Base-by-base conservation (phyloP, 2,797 vertebrate genomes). In the Oreochromis mossambicus region DNA sequence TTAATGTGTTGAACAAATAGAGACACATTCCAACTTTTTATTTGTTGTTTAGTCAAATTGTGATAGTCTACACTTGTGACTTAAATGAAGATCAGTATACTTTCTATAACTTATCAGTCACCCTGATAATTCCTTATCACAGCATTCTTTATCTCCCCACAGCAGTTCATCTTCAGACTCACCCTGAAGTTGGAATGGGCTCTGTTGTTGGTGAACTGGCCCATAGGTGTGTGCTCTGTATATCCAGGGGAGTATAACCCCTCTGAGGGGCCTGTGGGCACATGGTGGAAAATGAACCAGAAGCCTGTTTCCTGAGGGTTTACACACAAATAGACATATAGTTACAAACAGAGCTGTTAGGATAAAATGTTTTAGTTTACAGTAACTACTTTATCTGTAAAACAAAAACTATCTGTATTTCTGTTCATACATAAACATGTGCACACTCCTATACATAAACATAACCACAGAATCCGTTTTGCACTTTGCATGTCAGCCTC, bases 131-230 rank as follows among this genome's bases (percentile, higher is more conserved):
- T 50, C 26, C 43, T n/a, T 0, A 14, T 76, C 66, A 6, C 8
- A 54, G n/a, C 36, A 0, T 5, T 7, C n/a, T 9, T 24, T 15
- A 7, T 36, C 19, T 36, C n/a, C 5, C 5, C 36, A 2, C 41
- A 73, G 17, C 3, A 29, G 70, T 6, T 75, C 68, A 3, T 52
- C 52, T 41, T 68, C 52, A 46, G 14, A 94, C 98, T 97, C 90
- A 99, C 98, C 92, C 98, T 95, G 94, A 97, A 97, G 97, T 99
- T 99, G 87, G 98, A 99, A 88, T 99, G 98, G 0, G 98, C 98
- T 8, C 98, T 96, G 94, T 99, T 99, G 95, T 99, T 98, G 79
- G 87, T 93, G 95, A 99, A 99, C 32, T 87, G 96, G 68, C 98
- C 98, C 96, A 99, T 96, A 0, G 98, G 98, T 61, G 96, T 95